Evolutionary conservation across 2,888 invertebrate genomes (phyloP), one percentile per base, ranked within the genome.

Genomic region (Cerastis leucographa): DNA sequence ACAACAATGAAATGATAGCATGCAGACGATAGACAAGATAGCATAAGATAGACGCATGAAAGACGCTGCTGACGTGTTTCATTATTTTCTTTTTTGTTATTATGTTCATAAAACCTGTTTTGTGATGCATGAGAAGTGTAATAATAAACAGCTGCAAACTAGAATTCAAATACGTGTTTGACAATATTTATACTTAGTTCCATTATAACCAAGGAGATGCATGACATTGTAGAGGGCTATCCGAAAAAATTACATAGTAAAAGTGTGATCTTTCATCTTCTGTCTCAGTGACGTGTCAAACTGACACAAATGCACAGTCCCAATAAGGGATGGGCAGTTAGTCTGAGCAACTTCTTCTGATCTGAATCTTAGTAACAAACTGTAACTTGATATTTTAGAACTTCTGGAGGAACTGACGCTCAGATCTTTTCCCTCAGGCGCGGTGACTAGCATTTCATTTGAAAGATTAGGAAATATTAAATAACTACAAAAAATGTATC

Each of bases 1-100:
- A 78, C 74, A 84, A 85, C 83, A 84, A 83, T 83, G 71, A 75
- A 73, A 72, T 69, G 75, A 86, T 83, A 77, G 73, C 78, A 76
- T 77, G 68, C 71, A 56, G 71, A 71, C 62, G 77, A 84, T 83
- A 77, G 67, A 56, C 71, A 70, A 71, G 78, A 85, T 85, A 76
- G 66, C 59, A 66, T 67, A n/a, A n/a, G n/a, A n/a, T n/a, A n/a
- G n/a, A 78, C 62, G 76, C 77, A 81, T 75, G 81, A 83, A 65
- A 72, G 59, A 81, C 59, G 76, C 64, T 46, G 62, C 59, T 66
- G 73, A 80, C 51, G 64, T 74, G 25, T 73, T 84, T 80, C 68
- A 46, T 84, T 75, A 83, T 77, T 76, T 71, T 51, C 73, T 71
- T 82, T 70, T 80, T 76, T 76, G 67, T 77, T 75, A 75, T 81